Evolutionary conservation across 1,140 invertebrate species (phyloP), one percentile per base, ranked within the genome.

Genomic region (Drosophila prosaltans): DNA sequence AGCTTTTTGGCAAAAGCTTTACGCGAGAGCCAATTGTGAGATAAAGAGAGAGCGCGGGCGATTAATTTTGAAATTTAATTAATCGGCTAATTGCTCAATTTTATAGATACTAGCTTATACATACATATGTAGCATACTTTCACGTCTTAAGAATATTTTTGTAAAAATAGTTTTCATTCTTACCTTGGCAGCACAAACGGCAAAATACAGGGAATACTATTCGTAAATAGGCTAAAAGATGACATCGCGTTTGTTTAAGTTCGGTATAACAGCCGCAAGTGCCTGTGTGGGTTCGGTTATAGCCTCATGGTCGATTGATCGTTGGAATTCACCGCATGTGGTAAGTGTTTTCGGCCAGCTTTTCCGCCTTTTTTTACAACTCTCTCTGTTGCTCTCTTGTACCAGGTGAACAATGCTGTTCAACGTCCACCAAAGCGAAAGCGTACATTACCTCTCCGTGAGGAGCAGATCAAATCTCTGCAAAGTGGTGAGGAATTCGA

Each of bases 401-500:
- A 40, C 16, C 11, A 92, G 86, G 92, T 92, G 0, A 80, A 90
- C 60, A 91, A 89, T 77, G 93, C 94, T 43, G 94, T 94, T 9
- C 93, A 94, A 74, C 59, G 65, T 26, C 93, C 93, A 21, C 94
- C 93, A 59, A 94, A 95, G 58, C 92, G 94, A 63, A 97, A 96
- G 92, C 93, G 95, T 55, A 95, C 95, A 3, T 92, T 98, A 41
- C 97, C 97, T 1, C 94, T 95, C 1, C 93, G 98, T 74, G 94
- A 95, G 4, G 95, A 98, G 6, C 97, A 99, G 91, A 93, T 99
- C 1, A 94, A 96, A 62, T 95, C 94, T 1, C 93, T 99, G 10
- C 95, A 97, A 92, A 94, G 94, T 16, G 95, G 95, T 10, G 94
- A 95, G 48, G 93, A 94, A 54, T 99, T 96, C 92, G 99, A 99